These are phyloP conservation scores for Arothron firmamentum DNA, from an alignment of 2,113 vertebrate genomes.

Conservation along the genomic window DNA sequence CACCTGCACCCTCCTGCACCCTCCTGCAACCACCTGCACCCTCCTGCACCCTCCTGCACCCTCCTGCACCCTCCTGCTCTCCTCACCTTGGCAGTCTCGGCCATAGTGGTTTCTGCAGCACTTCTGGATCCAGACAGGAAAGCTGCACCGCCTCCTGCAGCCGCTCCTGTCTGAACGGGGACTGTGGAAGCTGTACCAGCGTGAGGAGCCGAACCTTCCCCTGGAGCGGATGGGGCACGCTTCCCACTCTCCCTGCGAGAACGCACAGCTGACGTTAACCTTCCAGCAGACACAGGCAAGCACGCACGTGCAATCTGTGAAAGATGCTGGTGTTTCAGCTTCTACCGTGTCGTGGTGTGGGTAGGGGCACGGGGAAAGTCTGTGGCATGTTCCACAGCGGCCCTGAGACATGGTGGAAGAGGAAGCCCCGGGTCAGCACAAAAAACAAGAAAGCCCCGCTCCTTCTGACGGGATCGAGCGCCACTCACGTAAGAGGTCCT, in stretches of 20 bases:
- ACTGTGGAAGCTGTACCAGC: no score
- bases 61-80: neutral
- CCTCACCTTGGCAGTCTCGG: slow-evolving; percentile 81
- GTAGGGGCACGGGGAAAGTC: slow-evolving; percentile 60
- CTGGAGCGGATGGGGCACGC: slow-evolving; percentile 22
- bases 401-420: slow-evolving; percentile 52
- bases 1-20: no score
- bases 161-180: slow-evolving; percentile 16
- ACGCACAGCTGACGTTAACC: neutral
- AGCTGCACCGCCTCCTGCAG: slow-evolving; percentile 77
- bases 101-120: slow-evolving; percentile 92
- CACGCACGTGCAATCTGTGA: neutral
- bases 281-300: neutral
- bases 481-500: slow-evolving; percentile 53
- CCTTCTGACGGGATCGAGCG: no score
- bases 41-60: no score
- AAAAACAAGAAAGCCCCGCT: no score
- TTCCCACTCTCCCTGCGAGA: slow-evolving; percentile 57
- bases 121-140: slow-evolving; percentile 71
- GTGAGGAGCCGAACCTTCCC: neutral
- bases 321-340: slow-evolving; percentile 10
- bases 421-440: neutral
- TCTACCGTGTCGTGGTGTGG: slow-evolving; percentile 66
- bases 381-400: slow-evolving; percentile 70
- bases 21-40: no score